Evolutionary conservation across 1,140 invertebrate species (phyloP), one percentile per base, ranked within the genome.

Genomic region (Apocrypta bakeri): DNA sequence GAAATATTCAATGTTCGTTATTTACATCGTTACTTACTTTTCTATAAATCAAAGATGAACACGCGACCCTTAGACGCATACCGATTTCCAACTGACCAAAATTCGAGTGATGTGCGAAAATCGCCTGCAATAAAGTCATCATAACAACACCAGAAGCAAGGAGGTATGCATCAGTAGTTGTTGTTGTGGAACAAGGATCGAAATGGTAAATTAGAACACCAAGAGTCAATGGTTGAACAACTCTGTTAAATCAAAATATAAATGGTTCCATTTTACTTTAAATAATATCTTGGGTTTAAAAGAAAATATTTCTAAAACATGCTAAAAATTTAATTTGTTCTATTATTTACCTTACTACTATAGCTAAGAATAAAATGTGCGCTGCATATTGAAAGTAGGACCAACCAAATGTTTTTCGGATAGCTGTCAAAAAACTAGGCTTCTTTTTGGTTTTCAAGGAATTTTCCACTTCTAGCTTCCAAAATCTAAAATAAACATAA

Each of bases 11-110:
- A 4, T 56, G 11, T 42, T 11, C 9, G 9, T 14, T 42, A 66
- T 29, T 27, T 27, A 24, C 21, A 64, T 37, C 40, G 25, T 33
- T n/a, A 79, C 79, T 82, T 88, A 93, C 93, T 88, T 94, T 94
- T 90, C 93, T 90, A 84, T 94, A 94, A 69, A 94, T 90, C 25
- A 94, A 86, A 1, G 93, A 93, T 73, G 92, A 93, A 83, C 91
- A 91, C 1, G 93, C 93, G 25, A 93, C 89, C 83, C 93, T 87
- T 82, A 93, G 87, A 85, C 92, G 88, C 93, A 94, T 94, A 68
- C 93, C 93, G 83, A 93, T 89, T 85, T 92, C 88, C 83, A 88
- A 83, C 83, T 89, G 89, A 29, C 89, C 90, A 72, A 93, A 86
- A 69, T 84, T 88, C 7, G 86, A 83, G 79, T 93, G 92, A 85